Evolutionary conservation across 1,140 invertebrate species (phyloP), one percentile per base, ranked within the genome.

Genomic region (Brachionus sp.): DNA sequence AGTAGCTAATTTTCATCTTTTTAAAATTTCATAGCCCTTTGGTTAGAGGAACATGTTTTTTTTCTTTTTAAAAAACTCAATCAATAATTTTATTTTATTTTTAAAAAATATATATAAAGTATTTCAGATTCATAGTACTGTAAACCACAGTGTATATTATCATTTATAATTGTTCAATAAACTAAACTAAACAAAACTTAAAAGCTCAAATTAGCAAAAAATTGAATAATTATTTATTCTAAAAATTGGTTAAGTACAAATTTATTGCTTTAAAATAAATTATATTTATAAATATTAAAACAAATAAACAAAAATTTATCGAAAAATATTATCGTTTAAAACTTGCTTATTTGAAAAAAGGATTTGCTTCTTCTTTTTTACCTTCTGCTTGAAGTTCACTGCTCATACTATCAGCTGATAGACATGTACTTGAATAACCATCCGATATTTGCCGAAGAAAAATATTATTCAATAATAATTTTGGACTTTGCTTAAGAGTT

Each of bases 371-470:
- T 19, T 44, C 39, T 25, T 46, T 70, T 1, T 33, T 33, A n/a
- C 64, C 64, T 23, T 29, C 37, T 33, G 35, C 37, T 23, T 66
- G 64, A 33, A 66, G 35, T 19, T 75, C 70, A 75, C 70, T 75
- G 12, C 25, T 75, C 19, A 75, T 46, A 75, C 70, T 75, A 75
- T 46, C 42, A 29, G 70, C 70, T 29, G 70, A 75, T 75, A 75
- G 25, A 25, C 39, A 44, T 9, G 39, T 75, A 75, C 70, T 75
- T 50, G 70, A 75, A 75, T 75, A 75, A 13, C 70, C 70, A 46
- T 75, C 70, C 9, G 68, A 73, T 25, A 75, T 44, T 75, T 75
- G 70, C 10, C 70, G 16, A 25, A 35, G 19, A 46, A 75, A 75
- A 23, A 4, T 25, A 46, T 29, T 75, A 23, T 50, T 35, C 6